phyloP scores from a whole-genome alignment of 2,888 invertebrate species.

The Choristoneura rosaceana region DNA sequence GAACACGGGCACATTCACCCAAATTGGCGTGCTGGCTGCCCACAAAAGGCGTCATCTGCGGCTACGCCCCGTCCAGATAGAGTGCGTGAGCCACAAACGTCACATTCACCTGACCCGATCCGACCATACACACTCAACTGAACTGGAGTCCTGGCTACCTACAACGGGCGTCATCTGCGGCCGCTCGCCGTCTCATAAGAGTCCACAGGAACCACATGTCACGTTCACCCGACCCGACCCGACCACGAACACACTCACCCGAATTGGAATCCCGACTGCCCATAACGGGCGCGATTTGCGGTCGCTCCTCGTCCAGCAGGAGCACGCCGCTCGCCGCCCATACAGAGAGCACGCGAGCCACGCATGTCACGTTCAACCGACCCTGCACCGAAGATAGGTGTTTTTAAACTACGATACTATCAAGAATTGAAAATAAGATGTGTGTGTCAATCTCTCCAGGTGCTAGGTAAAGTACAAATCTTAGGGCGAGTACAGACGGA shows the following conservation, averaged over 20 bases:
- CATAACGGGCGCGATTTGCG: conserved; percentile 88
- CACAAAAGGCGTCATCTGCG: conserved; percentile 88
- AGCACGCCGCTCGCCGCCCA: conserved; percentile 85
- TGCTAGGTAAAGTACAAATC: too few relatives aligned
- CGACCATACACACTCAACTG: conserved; percentile 57
- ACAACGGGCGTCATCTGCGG: conserved; percentile 88
- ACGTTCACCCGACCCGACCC: conserved; percentile 84
- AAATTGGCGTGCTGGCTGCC: conserved; percentile 87
- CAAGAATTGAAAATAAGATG: too few relatives aligned
- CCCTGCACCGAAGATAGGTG: conserved; percentile 63
- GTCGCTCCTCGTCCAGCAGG: conserved; percentile 87
- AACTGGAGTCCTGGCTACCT: conserved; percentile 87
- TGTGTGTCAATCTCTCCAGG: too few relatives aligned
- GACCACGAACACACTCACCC: conserved; percentile 55
- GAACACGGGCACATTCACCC: conserved; percentile 55
- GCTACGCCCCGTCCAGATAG: conserved; percentile 86
- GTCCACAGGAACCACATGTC: conserved; percentile 86
- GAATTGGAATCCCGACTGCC: conserved; percentile 87
- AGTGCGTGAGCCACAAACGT: conserved; percentile 86
- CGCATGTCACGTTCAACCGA: conserved; percentile 86
- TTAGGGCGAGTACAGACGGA: too few relatives aligned
- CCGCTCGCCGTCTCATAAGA: conserved; percentile 86
- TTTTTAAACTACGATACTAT: too few relatives aligned
- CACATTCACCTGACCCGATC: conserved; percentile 84
- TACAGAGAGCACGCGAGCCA: conserved; percentile 85